Conservation (phyloP, 2,797 vertebrate genomes). For the Anomalospiza imberbis region DNA sequence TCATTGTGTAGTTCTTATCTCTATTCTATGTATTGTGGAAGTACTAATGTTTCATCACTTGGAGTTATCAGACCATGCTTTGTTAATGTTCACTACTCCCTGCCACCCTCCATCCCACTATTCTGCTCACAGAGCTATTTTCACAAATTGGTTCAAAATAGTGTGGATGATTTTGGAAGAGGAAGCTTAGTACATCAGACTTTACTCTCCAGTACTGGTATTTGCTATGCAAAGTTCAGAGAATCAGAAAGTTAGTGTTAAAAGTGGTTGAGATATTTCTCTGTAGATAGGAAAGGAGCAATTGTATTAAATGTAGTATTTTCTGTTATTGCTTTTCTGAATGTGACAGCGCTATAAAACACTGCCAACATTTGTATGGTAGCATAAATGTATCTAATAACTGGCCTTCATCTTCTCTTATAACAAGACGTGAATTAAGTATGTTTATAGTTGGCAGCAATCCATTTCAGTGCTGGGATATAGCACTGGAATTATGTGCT, state of each 20-base stretch:
- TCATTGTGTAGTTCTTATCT: neutral
- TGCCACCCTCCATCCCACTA: neutral
- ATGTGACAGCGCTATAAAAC: neutral
- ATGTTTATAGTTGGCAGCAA: conserved; percentile 48
- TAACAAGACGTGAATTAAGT: conserved; percentile 51
- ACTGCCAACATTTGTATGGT: neutral
- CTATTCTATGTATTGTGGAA: neutral
- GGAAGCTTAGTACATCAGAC: neutral
- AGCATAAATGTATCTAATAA: neutral
- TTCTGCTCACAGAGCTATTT: neutral
- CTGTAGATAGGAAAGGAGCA: neutral
- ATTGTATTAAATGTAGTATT: conserved; percentile 4
- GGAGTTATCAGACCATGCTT: neutral
- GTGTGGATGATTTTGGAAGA: neutral
- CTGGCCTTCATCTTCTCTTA: conserved; percentile 37
- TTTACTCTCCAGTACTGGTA: neutral
- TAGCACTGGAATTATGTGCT: conserved; percentile 37
- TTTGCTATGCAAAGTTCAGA: neutral
- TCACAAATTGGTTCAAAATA: neutral
- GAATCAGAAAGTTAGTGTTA: neutral
- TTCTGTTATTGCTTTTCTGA: conserved; percentile 11
- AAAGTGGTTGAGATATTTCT: neutral
- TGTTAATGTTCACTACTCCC: neutral
- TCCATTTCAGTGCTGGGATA: neutral
- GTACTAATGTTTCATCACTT: neutral